A percentile compares a stretch with the other conserved stretches of the same genome.
Conservation (phyloP, 2,888 invertebrate species). For the Apoderus coryli region DNA sequence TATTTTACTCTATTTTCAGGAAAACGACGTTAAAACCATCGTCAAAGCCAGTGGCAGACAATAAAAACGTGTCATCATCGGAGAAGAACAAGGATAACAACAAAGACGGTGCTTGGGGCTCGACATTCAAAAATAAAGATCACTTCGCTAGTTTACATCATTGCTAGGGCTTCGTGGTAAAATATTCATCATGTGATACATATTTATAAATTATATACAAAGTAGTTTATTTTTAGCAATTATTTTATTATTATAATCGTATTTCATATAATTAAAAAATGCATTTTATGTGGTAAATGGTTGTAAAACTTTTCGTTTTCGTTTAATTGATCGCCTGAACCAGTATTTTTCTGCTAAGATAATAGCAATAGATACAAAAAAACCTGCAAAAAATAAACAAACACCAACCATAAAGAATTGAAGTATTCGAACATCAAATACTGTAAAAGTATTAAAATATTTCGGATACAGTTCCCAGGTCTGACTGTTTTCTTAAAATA, state of each 20-base stretch:
- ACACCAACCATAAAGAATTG: too few species aligned
- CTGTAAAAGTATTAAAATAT: too few species aligned
- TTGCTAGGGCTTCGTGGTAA: slow-evolving; percentile 26
- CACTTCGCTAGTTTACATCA: slow-evolving; percentile 58
- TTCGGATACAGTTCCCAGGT: too few species aligned
- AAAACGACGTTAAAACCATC: slow-evolving; percentile 20
- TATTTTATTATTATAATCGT: too few species aligned
- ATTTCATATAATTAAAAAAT: too few species aligned
- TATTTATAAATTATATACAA: slow-evolving; percentile 1
- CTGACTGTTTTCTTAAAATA: slow-evolving; percentile 19
- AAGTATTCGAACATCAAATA: too few species aligned
- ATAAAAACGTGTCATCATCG: slow-evolving; percentile 23
- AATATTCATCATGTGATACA: slow-evolving; percentile 1
- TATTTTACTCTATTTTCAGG: slow-evolving; percentile 21
- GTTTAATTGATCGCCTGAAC: slow-evolving; percentile 29
- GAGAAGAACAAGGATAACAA: slow-evolving; percentile 29
- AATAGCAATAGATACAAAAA: slow-evolving; percentile 32
- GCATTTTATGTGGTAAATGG: slow-evolving; percentile 33
- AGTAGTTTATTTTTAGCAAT: too few species aligned
- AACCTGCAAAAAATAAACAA: slow-evolving; percentile 31
- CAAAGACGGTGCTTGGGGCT: slow-evolving; percentile 50
- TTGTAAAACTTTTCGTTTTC: slow-evolving; percentile 34
- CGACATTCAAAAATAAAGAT: slow-evolving; percentile 58
- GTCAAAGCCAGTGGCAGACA: slow-evolving; percentile 14
- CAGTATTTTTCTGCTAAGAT: slow-evolving; percentile 36